Conservation (phyloP, 2,797 vertebrate genomes). For the Molossus molossus region DNA sequence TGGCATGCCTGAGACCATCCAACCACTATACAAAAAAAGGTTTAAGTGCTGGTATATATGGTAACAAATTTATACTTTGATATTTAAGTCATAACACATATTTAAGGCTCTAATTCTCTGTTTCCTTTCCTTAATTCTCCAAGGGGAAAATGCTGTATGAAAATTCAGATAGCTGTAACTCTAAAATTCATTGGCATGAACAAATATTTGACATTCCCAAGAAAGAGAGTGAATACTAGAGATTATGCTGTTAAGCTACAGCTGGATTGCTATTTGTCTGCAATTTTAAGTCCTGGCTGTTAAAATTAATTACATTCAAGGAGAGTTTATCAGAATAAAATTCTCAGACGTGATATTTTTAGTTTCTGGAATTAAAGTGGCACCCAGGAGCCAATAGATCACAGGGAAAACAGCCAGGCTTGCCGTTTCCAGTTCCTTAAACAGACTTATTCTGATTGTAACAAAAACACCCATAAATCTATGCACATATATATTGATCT, state of each 20-base stretch:
- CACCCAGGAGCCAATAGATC: conserved; percentile 71
- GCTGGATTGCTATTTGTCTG: conserved; percentile 64
- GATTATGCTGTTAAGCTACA: background rate
- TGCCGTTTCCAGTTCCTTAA: conserved; percentile 87
- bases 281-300: conserved; percentile 70
- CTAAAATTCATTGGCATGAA: background rate
- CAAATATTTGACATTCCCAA: conserved; percentile 54
- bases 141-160: background rate
- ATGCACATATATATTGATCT: conserved; percentile 93
- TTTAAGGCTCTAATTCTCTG: background rate
- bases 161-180: background rate
- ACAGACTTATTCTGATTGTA: conserved; percentile 91
- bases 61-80: background rate
- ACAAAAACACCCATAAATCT: conserved; percentile 93
- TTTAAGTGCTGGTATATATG: fast-evolving
- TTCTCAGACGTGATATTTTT: conserved; percentile 76
- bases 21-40: fast-evolving
- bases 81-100: background rate
- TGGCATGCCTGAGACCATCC: background rate
- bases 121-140: background rate
- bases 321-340: conserved; percentile 82
- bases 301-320: conserved; percentile 82
- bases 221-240: background rate
- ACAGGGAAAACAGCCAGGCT: conserved; percentile 84
- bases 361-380: conserved; percentile 79